Base-by-base conservation (phyloP, 2,797 vertebrate genomes). In the Rallus crepitans region DNA sequence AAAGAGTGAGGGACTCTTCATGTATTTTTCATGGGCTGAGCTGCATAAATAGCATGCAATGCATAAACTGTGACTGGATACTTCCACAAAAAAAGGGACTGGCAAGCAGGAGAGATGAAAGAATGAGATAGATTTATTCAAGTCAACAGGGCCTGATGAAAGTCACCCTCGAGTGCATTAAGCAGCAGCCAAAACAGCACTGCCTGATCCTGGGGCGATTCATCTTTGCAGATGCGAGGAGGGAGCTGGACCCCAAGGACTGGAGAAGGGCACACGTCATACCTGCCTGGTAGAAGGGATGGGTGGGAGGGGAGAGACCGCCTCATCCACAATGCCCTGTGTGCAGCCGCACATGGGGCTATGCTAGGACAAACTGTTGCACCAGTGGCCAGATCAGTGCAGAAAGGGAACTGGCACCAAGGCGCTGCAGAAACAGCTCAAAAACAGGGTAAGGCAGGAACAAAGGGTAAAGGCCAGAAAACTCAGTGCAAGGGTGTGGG, bases 1-100 rank as follows among this genome's bases (percentile, higher is more conserved):
- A 84, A 87, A 66, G 47, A 94, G 73, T 6, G 0, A 94, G 66
- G 84, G 85, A 93, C 80, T 90, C 69, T 75, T 82, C 79, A 93
- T 96, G 90, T 88, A 95, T 95, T 96, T 96, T 96, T 95, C 94
- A 97, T 96, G 82, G 91, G 61, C 76, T 86, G 80, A 78, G 47
- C 64, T 65, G 68, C 89, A 91, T 91, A 84, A 95, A 89, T 63
- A 91, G 88, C 70, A 84, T 65, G 55, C 73, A 92, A 52, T 61
- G 85, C 69, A 84, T 73, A 86, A 90, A 82, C 59, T 84, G 94
- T 87, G 95, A 93, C 90, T n/a, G 11, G 82, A 48, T 91, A 77
- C 78, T 70, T 85, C 23, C 60, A 76, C 55, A 19, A 56, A 52
- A 69, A 18, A 56, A 15, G 28, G 28, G 17, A 87, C 59, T 6